phyloP scores from a whole-genome alignment of 2,888 invertebrate species.

The Mactromeris polynyma region DNA sequence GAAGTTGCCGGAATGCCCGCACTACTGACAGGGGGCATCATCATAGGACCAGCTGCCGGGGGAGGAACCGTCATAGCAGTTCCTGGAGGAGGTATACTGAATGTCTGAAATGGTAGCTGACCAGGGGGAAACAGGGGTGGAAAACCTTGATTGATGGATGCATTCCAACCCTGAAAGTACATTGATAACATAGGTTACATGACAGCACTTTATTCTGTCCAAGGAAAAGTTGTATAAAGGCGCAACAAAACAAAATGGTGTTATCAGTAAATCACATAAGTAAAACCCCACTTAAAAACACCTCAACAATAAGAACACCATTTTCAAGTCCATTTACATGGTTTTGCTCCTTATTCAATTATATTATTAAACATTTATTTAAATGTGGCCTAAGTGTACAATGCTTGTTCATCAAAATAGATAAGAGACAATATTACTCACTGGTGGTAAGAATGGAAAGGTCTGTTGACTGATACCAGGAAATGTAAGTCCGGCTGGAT shows the following conservation, averaged over 20 bases:
- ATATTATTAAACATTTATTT: no score
- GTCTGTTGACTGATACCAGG: conserved; percentile 62
- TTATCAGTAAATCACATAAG: no score
- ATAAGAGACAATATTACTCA: no score
- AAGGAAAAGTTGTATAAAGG: background rate
- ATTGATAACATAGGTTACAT: background rate
- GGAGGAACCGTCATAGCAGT: conserved; percentile 58
- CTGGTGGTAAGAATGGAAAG: conserved; percentile 62
- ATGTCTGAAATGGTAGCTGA: conserved; percentile 62
- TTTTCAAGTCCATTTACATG: no score
- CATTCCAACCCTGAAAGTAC: conserved; percentile 66
- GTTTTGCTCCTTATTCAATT: no score
- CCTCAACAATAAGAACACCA: no score
- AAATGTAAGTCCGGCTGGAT: conserved; percentile 54
- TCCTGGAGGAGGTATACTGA: conserved; percentile 65
- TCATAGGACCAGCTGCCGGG: conserved; percentile 55
- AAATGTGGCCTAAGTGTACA: no score
- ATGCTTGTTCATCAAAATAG: no score
- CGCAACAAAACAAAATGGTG: no score
- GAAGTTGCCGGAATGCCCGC: background rate
- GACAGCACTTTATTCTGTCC: background rate
- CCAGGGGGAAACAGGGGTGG: conserved; percentile 60
- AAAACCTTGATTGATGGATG: conserved; percentile 64
- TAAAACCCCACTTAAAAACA: no score
- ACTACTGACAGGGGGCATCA: conserved; percentile 41